Evolutionary conservation across 2,797 vertebrate genomes (phyloP).

Genomic region (Anabacerthia variegaticeps): DNA sequence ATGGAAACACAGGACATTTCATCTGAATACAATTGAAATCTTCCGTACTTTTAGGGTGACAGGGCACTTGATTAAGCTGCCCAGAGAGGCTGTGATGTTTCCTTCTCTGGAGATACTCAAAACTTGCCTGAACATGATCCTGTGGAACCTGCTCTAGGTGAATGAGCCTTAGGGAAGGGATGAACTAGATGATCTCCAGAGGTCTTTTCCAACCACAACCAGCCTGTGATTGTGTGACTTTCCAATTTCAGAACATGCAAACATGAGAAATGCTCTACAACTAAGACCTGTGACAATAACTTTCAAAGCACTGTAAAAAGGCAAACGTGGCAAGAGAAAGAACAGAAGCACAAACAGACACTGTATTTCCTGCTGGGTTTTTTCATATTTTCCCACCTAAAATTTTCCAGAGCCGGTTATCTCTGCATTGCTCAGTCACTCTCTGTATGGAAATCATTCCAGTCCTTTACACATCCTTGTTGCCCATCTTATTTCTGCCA

Average conservation of each 20-base stretch:
- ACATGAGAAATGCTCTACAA: not conserved
- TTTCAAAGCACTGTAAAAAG: not conserved
- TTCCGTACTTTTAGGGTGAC: not conserved
- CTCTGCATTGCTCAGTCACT: not conserved
- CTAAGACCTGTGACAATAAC: rapidly evolving
- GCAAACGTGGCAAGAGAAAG: not conserved
- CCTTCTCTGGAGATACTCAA: not conserved
- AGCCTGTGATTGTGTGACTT: not conserved
- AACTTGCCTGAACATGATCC: not conserved
- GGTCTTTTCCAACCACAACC: not conserved
- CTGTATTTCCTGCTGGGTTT: rapidly evolving
- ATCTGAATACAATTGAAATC: not conserved
- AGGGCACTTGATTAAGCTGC: not conserved
- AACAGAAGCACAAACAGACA: not conserved
- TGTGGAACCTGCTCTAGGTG: not conserved
- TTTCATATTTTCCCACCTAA: not conserved
- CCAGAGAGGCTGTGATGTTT: not conserved
- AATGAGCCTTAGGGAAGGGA: not conserved
- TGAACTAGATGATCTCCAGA: not conserved
- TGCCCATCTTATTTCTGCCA: not conserved
- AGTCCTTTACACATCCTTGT: not conserved
- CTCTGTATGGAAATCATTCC: not conserved
- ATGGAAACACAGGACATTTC: not conserved
- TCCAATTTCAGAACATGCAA: not conserved
- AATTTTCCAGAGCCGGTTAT: not conserved